Evolutionary conservation across 2,888 invertebrate genomes (phyloP).

Genomic region (Gnatocerus cornutus): DNA sequence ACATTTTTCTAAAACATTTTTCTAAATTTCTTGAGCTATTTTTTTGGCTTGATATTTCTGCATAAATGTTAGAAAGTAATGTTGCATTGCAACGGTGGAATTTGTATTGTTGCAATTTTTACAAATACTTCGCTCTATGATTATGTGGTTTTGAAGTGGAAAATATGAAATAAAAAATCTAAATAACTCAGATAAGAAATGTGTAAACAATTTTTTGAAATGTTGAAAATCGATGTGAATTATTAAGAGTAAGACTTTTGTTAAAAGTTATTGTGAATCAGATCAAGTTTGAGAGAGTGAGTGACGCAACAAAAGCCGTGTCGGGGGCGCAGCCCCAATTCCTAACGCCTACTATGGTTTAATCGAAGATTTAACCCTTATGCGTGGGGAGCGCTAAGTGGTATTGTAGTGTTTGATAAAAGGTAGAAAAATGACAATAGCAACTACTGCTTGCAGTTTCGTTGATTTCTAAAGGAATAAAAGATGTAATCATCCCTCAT

Average conservation of each 20-base stretch:
- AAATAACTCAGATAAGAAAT: too few species aligned
- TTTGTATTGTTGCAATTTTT: too few species aligned
- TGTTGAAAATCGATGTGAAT: too few species aligned
- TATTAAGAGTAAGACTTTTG: background rate
- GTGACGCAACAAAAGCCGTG: slow-evolving; percentile 49
- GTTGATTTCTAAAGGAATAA: slow-evolving; percentile 38
- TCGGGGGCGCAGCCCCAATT: slow-evolving; percentile 60
- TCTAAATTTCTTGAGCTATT: too few species aligned
- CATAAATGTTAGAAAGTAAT: too few species aligned
- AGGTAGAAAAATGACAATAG: slow-evolving; percentile 48
- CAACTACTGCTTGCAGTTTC: slow-evolving; percentile 40
- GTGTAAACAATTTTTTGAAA: too few species aligned
- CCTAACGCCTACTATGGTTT: slow-evolving; percentile 65
- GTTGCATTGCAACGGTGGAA: too few species aligned
- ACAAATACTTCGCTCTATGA: too few species aligned
- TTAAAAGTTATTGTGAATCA: slow-evolving; percentile 6
- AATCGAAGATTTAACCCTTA: slow-evolving; percentile 67
- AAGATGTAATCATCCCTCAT: slow-evolving; percentile 50
- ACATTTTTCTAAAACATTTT: too few species aligned
- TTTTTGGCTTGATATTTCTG: too few species aligned
- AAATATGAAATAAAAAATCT: too few species aligned
- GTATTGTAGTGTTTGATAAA: slow-evolving; percentile 60
- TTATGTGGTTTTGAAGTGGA: too few species aligned
- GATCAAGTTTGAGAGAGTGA: slow-evolving; percentile 33
- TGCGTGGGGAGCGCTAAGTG: slow-evolving; percentile 60